Evolutionary conservation across 2,797 vertebrate genomes (phyloP).

Genomic region (Taenioides sp.): DNA sequence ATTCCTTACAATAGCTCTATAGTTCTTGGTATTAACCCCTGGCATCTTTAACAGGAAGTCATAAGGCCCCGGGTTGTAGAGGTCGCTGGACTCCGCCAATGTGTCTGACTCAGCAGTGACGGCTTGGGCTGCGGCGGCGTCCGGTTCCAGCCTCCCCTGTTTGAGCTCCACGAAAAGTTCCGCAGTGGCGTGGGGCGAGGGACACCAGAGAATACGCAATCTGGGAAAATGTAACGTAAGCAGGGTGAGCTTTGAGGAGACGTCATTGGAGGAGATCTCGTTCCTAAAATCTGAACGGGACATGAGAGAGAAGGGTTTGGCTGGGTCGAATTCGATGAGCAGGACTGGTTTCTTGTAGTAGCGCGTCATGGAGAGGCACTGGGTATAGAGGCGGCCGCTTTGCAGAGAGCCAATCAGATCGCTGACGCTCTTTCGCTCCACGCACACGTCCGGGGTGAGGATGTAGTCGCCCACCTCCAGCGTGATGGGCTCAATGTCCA

Average conservation of each 20-base stretch:
- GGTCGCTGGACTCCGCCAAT: slow-evolving; percentile 83
- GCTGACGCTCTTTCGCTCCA: slow-evolving; percentile 94
- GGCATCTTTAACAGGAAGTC: slow-evolving; percentile 96
- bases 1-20: slow-evolving; percentile 78
- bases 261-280: slow-evolving; percentile 88
- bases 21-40: slow-evolving; percentile 90
- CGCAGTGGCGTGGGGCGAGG: slow-evolving; percentile 88
- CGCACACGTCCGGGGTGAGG: slow-evolving; percentile 90
- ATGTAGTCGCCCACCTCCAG: slow-evolving; percentile 96
- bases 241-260: slow-evolving; percentile 90
- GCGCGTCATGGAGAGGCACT: slow-evolving; percentile 92
- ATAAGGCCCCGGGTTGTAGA: slow-evolving; percentile 91
- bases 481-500: slow-evolving; percentile 94
- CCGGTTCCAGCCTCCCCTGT: slow-evolving; percentile 80
- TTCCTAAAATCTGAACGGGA: slow-evolving; percentile 82
- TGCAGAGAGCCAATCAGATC: slow-evolving; percentile 93
- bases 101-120: slow-evolving; percentile 86
- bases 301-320: slow-evolving; percentile 88
- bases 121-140: slow-evolving; percentile 82
- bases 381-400: slow-evolving; percentile 90
- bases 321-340: slow-evolving; percentile 93
- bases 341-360: slow-evolving; percentile 90
- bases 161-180: slow-evolving; percentile 93
- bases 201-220: slow-evolving; percentile 93
- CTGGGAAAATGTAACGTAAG: slow-evolving; percentile 94